Base-by-base conservation (phyloP, 2,113 vertebrate species). In the Galbula dea region DNA sequence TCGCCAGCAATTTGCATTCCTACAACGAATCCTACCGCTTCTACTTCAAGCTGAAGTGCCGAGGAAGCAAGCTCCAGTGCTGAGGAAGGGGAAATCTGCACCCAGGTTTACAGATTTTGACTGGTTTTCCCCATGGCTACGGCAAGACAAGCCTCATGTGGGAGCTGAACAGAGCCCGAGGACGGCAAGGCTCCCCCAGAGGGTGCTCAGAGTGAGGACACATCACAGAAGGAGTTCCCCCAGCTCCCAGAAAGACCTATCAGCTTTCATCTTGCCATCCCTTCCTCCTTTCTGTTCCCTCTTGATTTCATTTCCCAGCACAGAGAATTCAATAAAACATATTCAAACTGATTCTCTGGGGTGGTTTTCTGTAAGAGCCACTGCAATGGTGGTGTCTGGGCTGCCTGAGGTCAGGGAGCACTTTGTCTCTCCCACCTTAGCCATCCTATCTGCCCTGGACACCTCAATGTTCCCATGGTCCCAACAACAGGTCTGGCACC, bases 11-110 rank as follows among this genome's bases (percentile, higher is more conserved):
- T 83, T 85, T 97, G 94, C 36, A 7, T 5, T 97, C 97, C 91
- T 98, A 97, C 14, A 93, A 96, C 58, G 51, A 22, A 1, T 96
- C 88, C 93, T 96, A 96, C 92, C 89, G 76, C 92, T 97, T 97
- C 96, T 94, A 86, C 45, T 85, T 82, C 86, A 95, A 78, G 74
- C 73, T 83, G 91, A 83, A 65, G 9, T 97, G 97, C 29, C 71
- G 55, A 55, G 67, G 81, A 8, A 69, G 2, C 11, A 86, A 86
- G 12, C 91, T 83, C 9, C 83, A 77, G 66, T 97, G 97, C 93
- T 97, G 96, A 95, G 18, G 30, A n/a, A 22, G 41, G 7, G 27
- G 11, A 7, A n/a, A 49, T 4, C 51, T n/a, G n/a, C 52, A 10
- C 9, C 3, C 17, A 0, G 5, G 41, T 8, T 5, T 43, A 22